Conservation (phyloP, 2,797 vertebrate genomes). For the Cynodonichthys magdalenae region DNA sequence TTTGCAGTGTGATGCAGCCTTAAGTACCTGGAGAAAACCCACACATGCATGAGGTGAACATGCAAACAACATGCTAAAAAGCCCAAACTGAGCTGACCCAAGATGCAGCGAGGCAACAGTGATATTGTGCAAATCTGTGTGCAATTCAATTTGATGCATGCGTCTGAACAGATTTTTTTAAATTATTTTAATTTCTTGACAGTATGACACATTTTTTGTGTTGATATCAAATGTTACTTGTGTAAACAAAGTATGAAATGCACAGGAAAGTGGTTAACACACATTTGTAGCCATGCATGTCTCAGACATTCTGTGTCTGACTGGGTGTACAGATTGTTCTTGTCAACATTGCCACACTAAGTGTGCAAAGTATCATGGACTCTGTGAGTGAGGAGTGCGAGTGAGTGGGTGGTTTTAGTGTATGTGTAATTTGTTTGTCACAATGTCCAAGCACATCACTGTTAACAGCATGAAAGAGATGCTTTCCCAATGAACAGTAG, state of each 20-base stretch:
- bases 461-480: constrained; percentile 9
- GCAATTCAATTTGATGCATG: too few relatives aligned
- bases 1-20: too few relatives aligned
- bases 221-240: too few relatives aligned
- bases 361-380: constrained; percentile 49
- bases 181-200: too few relatives aligned
- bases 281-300: constrained; percentile 9
- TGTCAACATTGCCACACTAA: constrained; percentile 43
- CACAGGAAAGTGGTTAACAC: constrained; percentile 6
- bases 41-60: too few relatives aligned
- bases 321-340: constrained; percentile 38
- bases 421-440: constrained; percentile 48
- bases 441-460: constrained; percentile 18
- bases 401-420: constrained; percentile 41
- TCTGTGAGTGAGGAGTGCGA: constrained; percentile 44
- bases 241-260: background rate
- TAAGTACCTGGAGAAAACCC: too few relatives aligned
- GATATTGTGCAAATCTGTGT: too few relatives aligned
- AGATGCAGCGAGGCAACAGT: too few relatives aligned
- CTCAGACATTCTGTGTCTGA: constrained; percentile 21
- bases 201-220: too few relatives aligned
- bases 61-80: too few relatives aligned
- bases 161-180: too few relatives aligned
- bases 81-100: too few relatives aligned
- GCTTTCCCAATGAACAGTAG: background rate